Evolutionary conservation across 2,113 vertebrate species (phyloP).

Genomic region (Triplophysa dalaica): DNA sequence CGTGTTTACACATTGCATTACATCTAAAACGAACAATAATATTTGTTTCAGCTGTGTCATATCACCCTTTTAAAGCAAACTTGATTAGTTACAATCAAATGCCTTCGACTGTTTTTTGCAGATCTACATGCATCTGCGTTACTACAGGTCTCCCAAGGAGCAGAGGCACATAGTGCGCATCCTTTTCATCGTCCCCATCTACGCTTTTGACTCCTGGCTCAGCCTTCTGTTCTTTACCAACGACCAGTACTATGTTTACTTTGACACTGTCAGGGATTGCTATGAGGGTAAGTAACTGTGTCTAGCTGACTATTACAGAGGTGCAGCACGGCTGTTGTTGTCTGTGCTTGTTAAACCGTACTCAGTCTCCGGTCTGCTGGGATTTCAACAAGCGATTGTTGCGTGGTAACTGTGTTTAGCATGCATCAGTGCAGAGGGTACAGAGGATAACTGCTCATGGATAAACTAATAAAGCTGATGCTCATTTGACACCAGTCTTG

Average conservation of each 20-base stretch:
- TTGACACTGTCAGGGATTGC: slow-evolving; percentile 93
- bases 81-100: no score
- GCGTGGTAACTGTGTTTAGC: slow-evolving; percentile 76
- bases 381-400: slow-evolving; percentile 63
- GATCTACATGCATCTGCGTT: slow-evolving; percentile 99
- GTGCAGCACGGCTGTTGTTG: neutral
- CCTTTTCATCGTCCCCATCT: slow-evolving; percentile 98
- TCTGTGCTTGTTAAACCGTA: slow-evolving; percentile 22
- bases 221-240: slow-evolving; percentile 99
- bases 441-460: slow-evolving; percentile 42
- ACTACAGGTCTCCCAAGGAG: slow-evolving; percentile 91
- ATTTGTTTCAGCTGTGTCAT: no score
- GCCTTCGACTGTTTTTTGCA: slow-evolving; percentile 56
- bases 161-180: slow-evolving; percentile 97
- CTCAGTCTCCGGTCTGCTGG: slow-evolving; percentile 17
- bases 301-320: neutral
- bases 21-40: no score
- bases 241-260: slow-evolving; percentile 99
- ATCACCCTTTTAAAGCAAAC: no score
- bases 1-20: no score
- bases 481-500: slow-evolving; percentile 19
- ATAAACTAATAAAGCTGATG: slow-evolving; percentile 43
- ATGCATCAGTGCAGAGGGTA: slow-evolving; percentile 33
- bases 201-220: slow-evolving; percentile 98
- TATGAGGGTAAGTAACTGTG: slow-evolving; percentile 85